Percentiles rank a stretch among this genome's conserved stretches.
phyloP scores from a whole-genome alignment of 64 coral and sea anemone genomes.

The Orbicella faveolata region DNA sequence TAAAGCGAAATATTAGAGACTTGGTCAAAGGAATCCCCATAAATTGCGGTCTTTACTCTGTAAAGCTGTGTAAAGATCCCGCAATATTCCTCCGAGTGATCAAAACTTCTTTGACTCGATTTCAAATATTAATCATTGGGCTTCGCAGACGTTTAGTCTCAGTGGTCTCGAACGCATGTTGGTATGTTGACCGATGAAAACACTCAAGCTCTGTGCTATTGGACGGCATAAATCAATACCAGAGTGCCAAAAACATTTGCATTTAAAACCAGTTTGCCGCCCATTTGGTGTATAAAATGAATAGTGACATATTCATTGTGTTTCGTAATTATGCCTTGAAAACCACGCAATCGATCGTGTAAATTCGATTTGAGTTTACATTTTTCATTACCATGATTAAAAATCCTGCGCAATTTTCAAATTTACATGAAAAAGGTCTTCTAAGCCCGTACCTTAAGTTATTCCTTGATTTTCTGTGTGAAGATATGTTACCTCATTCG shows the following conservation, averaged over 20 bases:
- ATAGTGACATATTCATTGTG: neutral
- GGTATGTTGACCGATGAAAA: conserved; percentile 31
- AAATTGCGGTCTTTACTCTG: neutral
- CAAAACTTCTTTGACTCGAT: neutral
- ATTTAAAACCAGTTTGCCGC: neutral
- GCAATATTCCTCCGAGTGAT: neutral
- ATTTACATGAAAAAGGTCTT: neutral
- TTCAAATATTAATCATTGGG: neutral
- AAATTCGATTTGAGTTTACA: neutral
- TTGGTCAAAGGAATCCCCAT: neutral
- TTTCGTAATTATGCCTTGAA: neutral
- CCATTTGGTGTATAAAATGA: neutral
- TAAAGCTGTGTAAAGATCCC: neutral
- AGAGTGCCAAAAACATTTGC: neutral
- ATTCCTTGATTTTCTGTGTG: neutral
- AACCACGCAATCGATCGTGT: neutral
- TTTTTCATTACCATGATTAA: neutral
- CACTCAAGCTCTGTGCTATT: neutral
- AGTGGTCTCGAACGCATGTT: neutral
- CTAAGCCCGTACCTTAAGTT: neutral
- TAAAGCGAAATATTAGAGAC: neutral
- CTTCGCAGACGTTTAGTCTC: conserved; percentile 6
- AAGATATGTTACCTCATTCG: neutral
- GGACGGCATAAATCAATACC: neutral
- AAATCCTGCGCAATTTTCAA: neutral